Percentiles rank a stretch among this genome's conserved stretches.
phyloP scores from a whole-genome alignment of 2,797 vertebrate genomes.

The Etheostoma nigrum region DNA sequence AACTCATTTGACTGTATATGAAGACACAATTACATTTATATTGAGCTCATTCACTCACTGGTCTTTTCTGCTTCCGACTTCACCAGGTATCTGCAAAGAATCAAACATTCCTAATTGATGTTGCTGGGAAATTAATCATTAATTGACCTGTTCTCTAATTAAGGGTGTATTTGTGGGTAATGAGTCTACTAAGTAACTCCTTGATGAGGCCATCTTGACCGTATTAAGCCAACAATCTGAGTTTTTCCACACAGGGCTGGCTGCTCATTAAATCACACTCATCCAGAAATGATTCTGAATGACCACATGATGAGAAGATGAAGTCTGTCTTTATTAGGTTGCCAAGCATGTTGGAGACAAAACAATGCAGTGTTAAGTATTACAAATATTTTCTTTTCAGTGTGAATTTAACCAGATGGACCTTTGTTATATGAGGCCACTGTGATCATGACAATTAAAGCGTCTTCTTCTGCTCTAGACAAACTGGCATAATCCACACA shows the following conservation, averaged over 20 bases:
- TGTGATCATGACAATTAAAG: conserved; percentile 2
- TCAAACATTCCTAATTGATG: conserved; percentile 35
- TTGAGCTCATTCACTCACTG: conserved; percentile 11
- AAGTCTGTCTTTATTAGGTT: conserved; percentile 15
- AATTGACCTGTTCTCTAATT: conserved; percentile 58
- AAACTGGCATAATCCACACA: background rate
- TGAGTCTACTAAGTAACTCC: conserved; percentile 39
- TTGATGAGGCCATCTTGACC: conserved; percentile 45
- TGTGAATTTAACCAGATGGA: conserved; percentile 7
- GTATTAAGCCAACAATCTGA: conserved; percentile 33
- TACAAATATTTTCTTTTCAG: conserved; percentile 2
- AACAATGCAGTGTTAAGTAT: conserved; percentile 14
- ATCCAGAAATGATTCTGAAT: conserved; percentile 14
- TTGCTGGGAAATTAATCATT: conserved; percentile 43
- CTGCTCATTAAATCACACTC: conserved; percentile 32
- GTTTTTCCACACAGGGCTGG: conserved; percentile 13
- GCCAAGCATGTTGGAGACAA: conserved; percentile 1
- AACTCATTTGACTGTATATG: conserved; percentile 29
- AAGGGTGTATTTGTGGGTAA: conserved; percentile 50
- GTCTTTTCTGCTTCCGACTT: conserved; percentile 18
- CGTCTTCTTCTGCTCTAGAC: conserved; percentile 5
- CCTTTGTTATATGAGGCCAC: background rate
- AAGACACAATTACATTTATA: conserved; percentile 24
- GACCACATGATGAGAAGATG: conserved; percentile 14
- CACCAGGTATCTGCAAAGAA: conserved; percentile 22